Base-by-base conservation (phyloP, 2,888 invertebrate genomes). In the Scaptomyza polygonia region DNA sequence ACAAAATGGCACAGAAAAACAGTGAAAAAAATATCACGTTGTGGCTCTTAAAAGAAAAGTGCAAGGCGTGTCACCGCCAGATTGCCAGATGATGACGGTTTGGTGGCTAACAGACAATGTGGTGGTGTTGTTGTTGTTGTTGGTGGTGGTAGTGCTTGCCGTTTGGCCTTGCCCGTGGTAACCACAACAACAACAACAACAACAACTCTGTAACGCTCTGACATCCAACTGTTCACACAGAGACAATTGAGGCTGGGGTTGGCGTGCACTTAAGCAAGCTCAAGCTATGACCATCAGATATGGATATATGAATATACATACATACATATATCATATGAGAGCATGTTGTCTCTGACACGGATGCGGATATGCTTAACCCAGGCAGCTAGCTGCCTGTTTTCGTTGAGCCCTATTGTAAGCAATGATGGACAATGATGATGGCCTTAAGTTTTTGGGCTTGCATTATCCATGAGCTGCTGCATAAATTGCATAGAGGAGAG, bases 1-100 rank as follows among this genome's bases (percentile, higher is more conserved):
- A 54, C 73, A 58, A 69, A 87, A 80, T 77, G 86, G 77, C 88
- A 79, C 74, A 77, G 80, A 83, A 87, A 83, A 77, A 69, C 66
- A 56, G 32, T 63, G 61, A 62, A 76, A 86, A 76, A 86, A 63
- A 61, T 63, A 56, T 70, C 63, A 67, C 40, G 55, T 27, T 45
- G 61, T 21, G 53, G 56, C 48, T 62, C 47, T 72, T 39, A 30
- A 57, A 59, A 67, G 82, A 67, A 82, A 82, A 79, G 79, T 79
- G 77, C 67, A 68, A 68, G 77, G 73, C 71, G 58, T 65, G 86
- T 65, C 69, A 56, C 42, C 32, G 47, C 27, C 56, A 54, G 61
- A 27, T 51, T 40, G 48, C 34, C 27, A 34, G 63, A 55, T 54
- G 58, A 40, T 29, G 21, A 36, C 3, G 40, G n/a, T 40, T 14